phyloP scores from a whole-genome alignment of 2,888 invertebrate genomes.

The Acleris holmiana region DNA sequence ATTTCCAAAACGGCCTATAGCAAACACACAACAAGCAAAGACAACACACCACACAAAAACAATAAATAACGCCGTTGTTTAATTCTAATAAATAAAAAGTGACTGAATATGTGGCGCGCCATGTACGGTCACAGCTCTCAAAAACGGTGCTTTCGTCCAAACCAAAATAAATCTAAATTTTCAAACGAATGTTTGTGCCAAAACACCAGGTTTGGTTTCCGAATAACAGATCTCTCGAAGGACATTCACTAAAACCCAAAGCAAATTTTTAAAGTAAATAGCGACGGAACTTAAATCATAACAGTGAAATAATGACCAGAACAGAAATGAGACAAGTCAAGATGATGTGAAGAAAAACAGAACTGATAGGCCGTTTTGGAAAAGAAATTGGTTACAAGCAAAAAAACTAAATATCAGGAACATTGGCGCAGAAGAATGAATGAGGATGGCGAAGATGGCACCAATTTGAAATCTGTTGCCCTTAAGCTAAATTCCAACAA shows the following conservation, averaged over 20 bases:
- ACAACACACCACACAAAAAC: slow-evolving; percentile 76
- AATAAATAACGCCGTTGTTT: slow-evolving; percentile 67
- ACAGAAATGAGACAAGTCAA: slow-evolving; percentile 70
- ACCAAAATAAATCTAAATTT: slow-evolving; percentile 69
- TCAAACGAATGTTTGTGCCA: slow-evolving; percentile 55
- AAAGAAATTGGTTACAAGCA: slow-evolving; percentile 77
- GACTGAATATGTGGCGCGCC: slow-evolving; percentile 68
- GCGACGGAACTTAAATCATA: slow-evolving; percentile 58
- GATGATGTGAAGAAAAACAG: slow-evolving; percentile 69
- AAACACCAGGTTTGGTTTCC: slow-evolving; percentile 70
- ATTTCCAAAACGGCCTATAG: slow-evolving; percentile 84
- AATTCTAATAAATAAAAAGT: slow-evolving; percentile 63
- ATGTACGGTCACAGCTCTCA: slow-evolving; percentile 63
- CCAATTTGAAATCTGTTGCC: slow-evolving; percentile 52
- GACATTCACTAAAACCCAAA: slow-evolving; percentile 72
- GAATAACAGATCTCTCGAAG: slow-evolving; percentile 85
- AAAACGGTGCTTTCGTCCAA: slow-evolving; percentile 69
- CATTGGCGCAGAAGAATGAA: slow-evolving; percentile 68
- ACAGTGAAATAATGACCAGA: slow-evolving; percentile 72
- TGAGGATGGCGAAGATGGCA: slow-evolving; percentile 66
- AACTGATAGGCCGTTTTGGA: slow-evolving; percentile 85
- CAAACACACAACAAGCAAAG: slow-evolving; percentile 82
- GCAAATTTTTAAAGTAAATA: slow-evolving; percentile 50
- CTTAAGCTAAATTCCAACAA: slow-evolving; percentile 57
- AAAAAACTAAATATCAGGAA: slow-evolving; percentile 70